A percentile compares a stretch with the other conserved stretches of the same genome.
phyloP scores from a whole-genome alignment of 2,797 vertebrate genomes.

The Lates japonicus region DNA sequence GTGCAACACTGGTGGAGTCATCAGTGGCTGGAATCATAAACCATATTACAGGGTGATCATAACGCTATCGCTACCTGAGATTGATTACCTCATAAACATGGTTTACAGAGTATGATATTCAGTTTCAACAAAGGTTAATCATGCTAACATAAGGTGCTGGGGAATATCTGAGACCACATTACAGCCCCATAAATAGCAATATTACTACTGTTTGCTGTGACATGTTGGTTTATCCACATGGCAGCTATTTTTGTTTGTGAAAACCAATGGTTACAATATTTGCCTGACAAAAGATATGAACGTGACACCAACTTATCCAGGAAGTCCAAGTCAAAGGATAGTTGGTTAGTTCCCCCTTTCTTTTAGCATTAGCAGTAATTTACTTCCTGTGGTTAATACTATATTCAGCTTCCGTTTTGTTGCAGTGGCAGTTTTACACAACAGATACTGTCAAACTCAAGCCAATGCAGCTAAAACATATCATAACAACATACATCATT shows the following conservation, averaged over 20 bases:
- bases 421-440: neutral
- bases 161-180: constrained; percentile 13
- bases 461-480: neutral
- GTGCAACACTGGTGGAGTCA: constrained; percentile 40
- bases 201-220: neutral
- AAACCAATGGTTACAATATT: too few species aligned
- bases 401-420: neutral
- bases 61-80: constrained; percentile 33
- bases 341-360: too few species aligned
- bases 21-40: constrained; percentile 66
- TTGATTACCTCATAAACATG: constrained; percentile 62
- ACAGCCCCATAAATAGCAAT: neutral
- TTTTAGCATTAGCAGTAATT: too few species aligned
- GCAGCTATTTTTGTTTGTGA: neutral
- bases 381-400: too few species aligned
- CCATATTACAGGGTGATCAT: constrained; percentile 51
- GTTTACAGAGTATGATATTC: constrained; percentile 51
- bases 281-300: too few species aligned
- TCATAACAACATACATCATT: neutral
- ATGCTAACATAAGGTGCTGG: constrained; percentile 30
- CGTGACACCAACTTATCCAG: too few species aligned
- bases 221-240: neutral
- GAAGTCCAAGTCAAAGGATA: too few species aligned
- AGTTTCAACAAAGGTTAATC: constrained; percentile 43
- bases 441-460: neutral